Evolutionary conservation across 2,797 vertebrate species (phyloP).

Genomic region (Odontamblyopus rebecca): DNA sequence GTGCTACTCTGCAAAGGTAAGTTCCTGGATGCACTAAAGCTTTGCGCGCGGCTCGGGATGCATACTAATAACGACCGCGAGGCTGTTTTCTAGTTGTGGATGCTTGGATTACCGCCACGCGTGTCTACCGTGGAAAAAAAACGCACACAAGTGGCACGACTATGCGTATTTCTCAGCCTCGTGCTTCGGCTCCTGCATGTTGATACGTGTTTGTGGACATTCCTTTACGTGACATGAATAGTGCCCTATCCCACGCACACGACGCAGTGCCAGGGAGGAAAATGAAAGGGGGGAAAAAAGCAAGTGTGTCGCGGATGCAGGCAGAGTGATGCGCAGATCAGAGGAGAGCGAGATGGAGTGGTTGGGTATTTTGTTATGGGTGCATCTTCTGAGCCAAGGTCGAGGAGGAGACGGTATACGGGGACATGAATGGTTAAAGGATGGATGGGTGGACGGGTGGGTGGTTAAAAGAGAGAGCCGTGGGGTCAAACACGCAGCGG

Average conservation of each 20-base stretch:
- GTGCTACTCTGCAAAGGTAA: slow-evolving; percentile 78
- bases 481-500: slow-evolving; percentile 24
- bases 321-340: too few species aligned
- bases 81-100: slow-evolving; percentile 53
- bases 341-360: neutral
- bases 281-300: neutral
- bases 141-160: slow-evolving; percentile 5
- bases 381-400: slow-evolving; percentile 53
- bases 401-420: slow-evolving; percentile 34
- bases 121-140: slow-evolving; percentile 39
- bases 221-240: slow-evolving; percentile 73
- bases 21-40: slow-evolving; percentile 51
- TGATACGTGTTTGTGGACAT: slow-evolving; percentile 34
- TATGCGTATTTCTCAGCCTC: slow-evolving; percentile 46
- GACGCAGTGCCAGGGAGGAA: slow-evolving; percentile 46
- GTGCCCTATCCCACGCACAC: slow-evolving; percentile 44
- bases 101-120: slow-evolving; percentile 69
- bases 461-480: neutral
- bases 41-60: slow-evolving; percentile 61
- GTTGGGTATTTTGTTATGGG: slow-evolving; percentile 38
- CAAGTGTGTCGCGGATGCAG: neutral
- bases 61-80: slow-evolving; percentile 74
- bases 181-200: slow-evolving; percentile 62
- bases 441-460: slow-evolving; percentile 19
- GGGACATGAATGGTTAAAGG: slow-evolving; percentile 21